Percentiles rank a stretch among this genome's conserved stretches.
These are phyloP conservation scores for Dioctria linearis DNA, from an alignment of 2,888 invertebrate genomes.

Conservation along the genomic window DNA sequence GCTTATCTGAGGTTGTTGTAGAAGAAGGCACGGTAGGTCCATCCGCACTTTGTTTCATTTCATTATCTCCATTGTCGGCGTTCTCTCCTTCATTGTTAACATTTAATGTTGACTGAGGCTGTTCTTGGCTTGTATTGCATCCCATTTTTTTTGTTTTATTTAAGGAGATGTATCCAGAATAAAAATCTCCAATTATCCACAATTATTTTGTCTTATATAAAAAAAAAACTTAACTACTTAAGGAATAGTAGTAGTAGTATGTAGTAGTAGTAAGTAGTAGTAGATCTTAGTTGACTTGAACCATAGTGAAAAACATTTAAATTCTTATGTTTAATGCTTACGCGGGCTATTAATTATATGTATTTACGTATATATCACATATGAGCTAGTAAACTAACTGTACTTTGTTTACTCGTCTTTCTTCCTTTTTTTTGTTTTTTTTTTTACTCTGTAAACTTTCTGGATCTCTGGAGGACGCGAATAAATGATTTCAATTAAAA, in stretches of 20 bases:
- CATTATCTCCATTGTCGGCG: background rate
- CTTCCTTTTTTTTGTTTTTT: background rate
- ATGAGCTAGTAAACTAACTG: slow-evolving; percentile 10
- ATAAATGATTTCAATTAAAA: background rate
- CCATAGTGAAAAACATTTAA: slow-evolving; percentile 35
- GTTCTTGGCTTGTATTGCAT: slow-evolving; percentile 42
- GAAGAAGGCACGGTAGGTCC: slow-evolving; percentile 46
- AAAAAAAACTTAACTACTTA: background rate
- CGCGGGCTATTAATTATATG: too few relatives aligned
- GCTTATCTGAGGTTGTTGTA: slow-evolving; percentile 42
- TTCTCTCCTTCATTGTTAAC: slow-evolving; percentile 32
- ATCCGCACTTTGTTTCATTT: slow-evolving; percentile 28
- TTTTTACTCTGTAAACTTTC: background rate
- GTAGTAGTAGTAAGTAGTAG: background rate
- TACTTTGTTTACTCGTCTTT: too few relatives aligned
- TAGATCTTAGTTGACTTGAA: slow-evolving; percentile 7
- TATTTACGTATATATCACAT: slow-evolving; percentile 4
- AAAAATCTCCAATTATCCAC: slow-evolving; percentile 20
- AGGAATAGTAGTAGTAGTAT: background rate
- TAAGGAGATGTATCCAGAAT: background rate
- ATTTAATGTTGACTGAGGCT: slow-evolving; percentile 37
- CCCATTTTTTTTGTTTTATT: slow-evolving; percentile 23
- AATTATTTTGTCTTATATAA: background rate
- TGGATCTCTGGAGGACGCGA: background rate
- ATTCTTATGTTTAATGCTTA: background rate